Evolutionary conservation across 1,140 invertebrate genomes (phyloP).

Genomic region (Drosophila triauraria): DNA sequence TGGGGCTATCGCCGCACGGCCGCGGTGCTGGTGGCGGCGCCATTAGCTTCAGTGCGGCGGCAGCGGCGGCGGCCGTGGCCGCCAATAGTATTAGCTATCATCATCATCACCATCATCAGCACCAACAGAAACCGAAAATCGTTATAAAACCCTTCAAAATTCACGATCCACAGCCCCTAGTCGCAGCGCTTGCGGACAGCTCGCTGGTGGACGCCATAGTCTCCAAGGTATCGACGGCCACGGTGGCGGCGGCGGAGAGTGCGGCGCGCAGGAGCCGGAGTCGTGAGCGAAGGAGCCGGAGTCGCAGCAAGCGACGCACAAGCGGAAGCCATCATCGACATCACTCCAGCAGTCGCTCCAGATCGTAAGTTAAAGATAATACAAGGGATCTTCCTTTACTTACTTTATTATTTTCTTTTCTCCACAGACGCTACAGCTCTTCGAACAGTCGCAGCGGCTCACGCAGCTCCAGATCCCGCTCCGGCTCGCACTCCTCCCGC

Average conservation of each 20-base stretch:
- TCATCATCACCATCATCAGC: slow-evolving; percentile 63
- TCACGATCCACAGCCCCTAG: slow-evolving; percentile 85
- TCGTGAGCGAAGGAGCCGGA: slow-evolving; percentile 72
- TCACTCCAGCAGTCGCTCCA: slow-evolving; percentile 84
- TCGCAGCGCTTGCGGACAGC: slow-evolving; percentile 80
- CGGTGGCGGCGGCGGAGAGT: slow-evolving; percentile 80
- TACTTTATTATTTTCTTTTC: not conserved
- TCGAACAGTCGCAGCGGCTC: slow-evolving; percentile 84
- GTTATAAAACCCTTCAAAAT: slow-evolving; percentile 85
- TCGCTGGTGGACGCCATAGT: slow-evolving; percentile 82
- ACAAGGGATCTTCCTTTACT: not conserved
- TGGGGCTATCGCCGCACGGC: slow-evolving; percentile 51
- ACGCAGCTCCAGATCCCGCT: slow-evolving; percentile 85
- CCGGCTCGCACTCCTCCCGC: slow-evolving; percentile 85
- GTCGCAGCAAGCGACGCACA: slow-evolving; percentile 63
- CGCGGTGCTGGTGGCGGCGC: slow-evolving; percentile 26
- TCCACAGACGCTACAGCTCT: slow-evolving; percentile 84
- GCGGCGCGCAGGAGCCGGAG: slow-evolving; percentile 79
- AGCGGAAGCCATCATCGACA: slow-evolving; percentile 65
- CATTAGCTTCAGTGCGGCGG: slow-evolving; percentile 68
- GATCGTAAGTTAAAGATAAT: slow-evolving; percentile 74
- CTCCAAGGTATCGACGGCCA: slow-evolving; percentile 82
- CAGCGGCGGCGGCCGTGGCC: slow-evolving; percentile 70
- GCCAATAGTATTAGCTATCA: slow-evolving; percentile 82
- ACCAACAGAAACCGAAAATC: slow-evolving; percentile 83